Conservation (phyloP, 2,797 vertebrate genomes). For the Myotis pilosus region DNA sequence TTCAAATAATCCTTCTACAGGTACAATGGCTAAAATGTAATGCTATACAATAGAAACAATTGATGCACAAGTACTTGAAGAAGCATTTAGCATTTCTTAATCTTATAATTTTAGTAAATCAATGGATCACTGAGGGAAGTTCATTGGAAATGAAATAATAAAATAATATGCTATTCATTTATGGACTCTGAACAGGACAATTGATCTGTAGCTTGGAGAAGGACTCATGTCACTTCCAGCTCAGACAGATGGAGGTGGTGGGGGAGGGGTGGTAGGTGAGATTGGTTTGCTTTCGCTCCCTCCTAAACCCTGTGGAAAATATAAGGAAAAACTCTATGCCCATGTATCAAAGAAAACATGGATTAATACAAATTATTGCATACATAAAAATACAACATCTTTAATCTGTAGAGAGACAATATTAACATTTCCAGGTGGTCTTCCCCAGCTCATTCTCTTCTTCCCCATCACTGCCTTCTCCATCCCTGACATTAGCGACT, state of each 20-base stretch:
- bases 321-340: not conserved
- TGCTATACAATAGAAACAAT: not conserved
- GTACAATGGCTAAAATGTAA: not conserved
- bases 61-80: not conserved
- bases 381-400: not conserved
- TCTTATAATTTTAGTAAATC: not conserved
- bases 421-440: not conserved
- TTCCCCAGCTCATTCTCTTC: rapidly evolving
- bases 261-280: not conserved
- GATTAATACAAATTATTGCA: not conserved
- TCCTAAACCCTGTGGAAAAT: not conserved
- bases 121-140: not conserved
- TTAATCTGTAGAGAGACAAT: not conserved
- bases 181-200: not conserved
- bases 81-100: not conserved
- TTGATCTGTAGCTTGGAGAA: not conserved
- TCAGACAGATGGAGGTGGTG: not conserved
- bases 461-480: not conserved
- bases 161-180: not conserved
- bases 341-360: not conserved
- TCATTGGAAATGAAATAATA: not conserved
- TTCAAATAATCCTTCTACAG: not conserved
- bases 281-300: not conserved
- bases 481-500: not conserved
- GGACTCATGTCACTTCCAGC: not conserved